Conservation (phyloP, 2,797 vertebrate species). For the Siniperca undulata region DNA sequence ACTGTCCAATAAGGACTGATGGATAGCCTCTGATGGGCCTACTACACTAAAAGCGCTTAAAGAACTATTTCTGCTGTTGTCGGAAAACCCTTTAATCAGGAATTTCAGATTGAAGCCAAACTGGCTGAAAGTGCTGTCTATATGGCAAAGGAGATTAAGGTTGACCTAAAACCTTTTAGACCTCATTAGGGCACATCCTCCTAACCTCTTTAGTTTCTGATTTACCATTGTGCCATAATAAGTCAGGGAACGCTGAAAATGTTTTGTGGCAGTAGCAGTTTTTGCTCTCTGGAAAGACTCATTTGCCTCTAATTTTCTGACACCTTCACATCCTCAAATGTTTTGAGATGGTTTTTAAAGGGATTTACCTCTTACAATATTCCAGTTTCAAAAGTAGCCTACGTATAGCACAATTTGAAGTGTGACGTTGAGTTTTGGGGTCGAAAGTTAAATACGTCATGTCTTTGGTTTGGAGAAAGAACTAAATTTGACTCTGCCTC, state of each 20-base stretch:
- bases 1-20: constrained; percentile 13
- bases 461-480: neutral
- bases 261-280: neutral
- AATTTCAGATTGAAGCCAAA: constrained; percentile 45
- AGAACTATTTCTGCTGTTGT: constrained; percentile 37
- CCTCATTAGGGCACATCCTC: constrained; percentile 40
- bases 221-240: neutral
- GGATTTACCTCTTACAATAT: constrained; percentile 1
- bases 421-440: constrained; percentile 1
- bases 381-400: constrained; percentile 16
- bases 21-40: constrained; percentile 5
- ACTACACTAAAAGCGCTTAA: constrained; percentile 25
- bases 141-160: constrained; percentile 37
- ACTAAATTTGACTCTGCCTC: neutral
- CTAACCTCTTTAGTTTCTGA: constrained; percentile 1
- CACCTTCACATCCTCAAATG: neutral
- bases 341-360: constrained; percentile 10
- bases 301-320: neutral
- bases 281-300: neutral
- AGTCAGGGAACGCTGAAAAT: neutral
- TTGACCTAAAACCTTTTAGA: constrained; percentile 53
- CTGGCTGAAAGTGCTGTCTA: constrained; percentile 29
- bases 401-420: constrained; percentile 1
- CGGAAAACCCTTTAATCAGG: constrained; percentile 41
- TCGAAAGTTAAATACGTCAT: constrained; percentile 2